These are phyloP conservation scores for Blastobasis lacticolella DNA, from an alignment of 2,888 invertebrate genomes.

Conservation along the genomic window DNA sequence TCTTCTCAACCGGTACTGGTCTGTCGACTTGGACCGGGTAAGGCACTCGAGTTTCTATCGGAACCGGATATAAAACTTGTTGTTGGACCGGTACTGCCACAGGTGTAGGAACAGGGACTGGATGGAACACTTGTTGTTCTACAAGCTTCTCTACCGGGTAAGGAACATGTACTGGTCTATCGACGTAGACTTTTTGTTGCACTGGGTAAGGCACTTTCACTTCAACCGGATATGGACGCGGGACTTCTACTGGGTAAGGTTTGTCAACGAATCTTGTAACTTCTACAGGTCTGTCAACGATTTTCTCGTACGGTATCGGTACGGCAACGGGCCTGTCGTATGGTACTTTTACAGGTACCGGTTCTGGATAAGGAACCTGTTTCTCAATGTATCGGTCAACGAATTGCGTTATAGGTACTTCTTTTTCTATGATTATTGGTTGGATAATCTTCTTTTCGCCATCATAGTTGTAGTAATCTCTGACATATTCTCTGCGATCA, in stretches of 20 bases:
- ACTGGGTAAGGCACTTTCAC: slow-evolving; percentile 67
- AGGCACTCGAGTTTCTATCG: slow-evolving; percentile 55
- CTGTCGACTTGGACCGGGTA: slow-evolving; percentile 62
- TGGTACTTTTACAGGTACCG: slow-evolving; percentile 47
- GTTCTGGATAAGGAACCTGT: slow-evolving; percentile 56
- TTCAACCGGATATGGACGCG: slow-evolving; percentile 69
- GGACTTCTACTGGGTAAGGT: slow-evolving; percentile 72
- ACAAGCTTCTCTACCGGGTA: slow-evolving; percentile 67
- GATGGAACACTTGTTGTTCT: slow-evolving; percentile 62
- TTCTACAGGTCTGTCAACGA: slow-evolving; percentile 70
- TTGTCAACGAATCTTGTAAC: slow-evolving; percentile 72
- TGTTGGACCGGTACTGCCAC: slow-evolving; percentile 58
- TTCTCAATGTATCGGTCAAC: slow-evolving; percentile 60
- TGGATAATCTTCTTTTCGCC: slow-evolving; percentile 52
- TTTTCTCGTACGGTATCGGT: slow-evolving; percentile 63
- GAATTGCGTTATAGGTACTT: slow-evolving; percentile 60
- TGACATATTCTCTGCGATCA: slow-evolving; percentile 36
- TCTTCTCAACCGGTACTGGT: slow-evolving; percentile 43
- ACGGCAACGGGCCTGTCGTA: slow-evolving; percentile 60
- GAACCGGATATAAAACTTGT: slow-evolving; percentile 45
- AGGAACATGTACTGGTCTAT: slow-evolving; percentile 62
- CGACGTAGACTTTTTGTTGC: slow-evolving; percentile 69
- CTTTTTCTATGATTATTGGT: slow-evolving; percentile 61
- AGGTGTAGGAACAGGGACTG: slow-evolving; percentile 55
- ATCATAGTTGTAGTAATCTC: slow-evolving; percentile 26